Conservation (phyloP, 2,797 vertebrate species). For the Epinephelus awoara region DNA sequence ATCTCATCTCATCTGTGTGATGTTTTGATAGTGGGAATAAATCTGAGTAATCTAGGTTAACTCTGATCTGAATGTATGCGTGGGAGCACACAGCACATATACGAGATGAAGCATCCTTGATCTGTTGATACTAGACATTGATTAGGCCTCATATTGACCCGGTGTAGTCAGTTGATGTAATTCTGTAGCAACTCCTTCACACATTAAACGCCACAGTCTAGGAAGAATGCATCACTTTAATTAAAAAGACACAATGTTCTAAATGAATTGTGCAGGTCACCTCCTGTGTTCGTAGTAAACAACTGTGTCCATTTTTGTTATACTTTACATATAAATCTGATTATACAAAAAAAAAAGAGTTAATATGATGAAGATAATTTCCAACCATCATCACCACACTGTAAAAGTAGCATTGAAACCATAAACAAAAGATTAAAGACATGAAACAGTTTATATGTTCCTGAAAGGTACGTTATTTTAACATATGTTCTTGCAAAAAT, state of each 20-base stretch:
- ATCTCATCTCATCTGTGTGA: conserved; percentile 65
- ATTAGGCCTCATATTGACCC: conserved; percentile 70
- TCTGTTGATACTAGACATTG: conserved; percentile 75
- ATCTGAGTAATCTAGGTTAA: conserved; percentile 68
- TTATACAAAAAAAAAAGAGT: too few relatives aligned
- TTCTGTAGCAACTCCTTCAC: conserved; percentile 56
- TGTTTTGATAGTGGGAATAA: conserved; percentile 71
- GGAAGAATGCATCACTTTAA: conserved; percentile 44
- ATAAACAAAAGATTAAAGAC: not conserved
- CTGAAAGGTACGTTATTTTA: not conserved
- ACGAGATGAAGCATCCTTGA: conserved; percentile 71
- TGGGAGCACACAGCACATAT: conserved; percentile 59
- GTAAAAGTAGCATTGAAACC: not conserved
- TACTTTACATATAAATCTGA: not conserved
- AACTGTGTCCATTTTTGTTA: not conserved
- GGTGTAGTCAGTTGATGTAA: conserved; percentile 58
- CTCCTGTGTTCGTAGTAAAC: conserved; percentile 7
- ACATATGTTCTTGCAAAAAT: not conserved
- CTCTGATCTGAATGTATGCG: conserved; percentile 62
- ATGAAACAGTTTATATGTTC: not conserved
- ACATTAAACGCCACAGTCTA: conserved; percentile 49
- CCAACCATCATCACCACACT: not conserved
- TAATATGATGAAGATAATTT: too few relatives aligned
- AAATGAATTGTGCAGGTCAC: conserved; percentile 23
- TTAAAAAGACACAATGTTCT: conserved; percentile 47